These are phyloP conservation scores for Parnassius mnemosyne DNA, from an alignment of 2,888 invertebrate genomes.

Conservation along the genomic window DNA sequence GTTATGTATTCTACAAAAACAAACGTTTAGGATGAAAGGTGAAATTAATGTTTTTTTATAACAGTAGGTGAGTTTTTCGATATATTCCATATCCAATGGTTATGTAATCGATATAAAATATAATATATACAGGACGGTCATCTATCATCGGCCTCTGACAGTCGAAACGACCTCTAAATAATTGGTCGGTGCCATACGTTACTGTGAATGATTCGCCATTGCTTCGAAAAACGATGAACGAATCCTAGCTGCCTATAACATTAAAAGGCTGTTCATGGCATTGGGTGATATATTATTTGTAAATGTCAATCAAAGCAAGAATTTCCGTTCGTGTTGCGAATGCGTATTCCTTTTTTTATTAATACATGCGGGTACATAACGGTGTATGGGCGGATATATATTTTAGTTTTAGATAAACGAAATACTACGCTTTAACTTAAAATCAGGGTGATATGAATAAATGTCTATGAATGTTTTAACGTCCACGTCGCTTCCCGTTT, in stretches of 20 bases:
- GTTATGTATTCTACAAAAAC: too few relatives aligned
- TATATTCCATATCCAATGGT: too few relatives aligned
- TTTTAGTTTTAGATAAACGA: background rate
- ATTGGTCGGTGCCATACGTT: slow-evolving; percentile 46
- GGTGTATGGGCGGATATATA: too few relatives aligned
- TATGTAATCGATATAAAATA: slow-evolving; percentile 39
- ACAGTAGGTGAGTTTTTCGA: too few relatives aligned
- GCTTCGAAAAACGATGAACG: slow-evolving; percentile 34
- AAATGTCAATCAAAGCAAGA: too few relatives aligned
- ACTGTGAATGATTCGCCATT: slow-evolving; percentile 40
- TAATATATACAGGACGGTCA: slow-evolving; percentile 52
- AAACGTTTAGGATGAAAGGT: too few relatives aligned
- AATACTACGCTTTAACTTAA: slow-evolving; percentile 22
- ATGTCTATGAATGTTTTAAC: slow-evolving; percentile 39
- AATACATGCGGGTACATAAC: too few relatives aligned
- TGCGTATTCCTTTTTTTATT: too few relatives aligned
- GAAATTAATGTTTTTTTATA: too few relatives aligned
- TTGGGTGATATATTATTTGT: too few relatives aligned
- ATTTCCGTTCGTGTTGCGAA: too few relatives aligned
- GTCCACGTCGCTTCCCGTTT: slow-evolving; percentile 37
- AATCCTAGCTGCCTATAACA: slow-evolving; percentile 15
- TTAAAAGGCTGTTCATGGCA: background rate
- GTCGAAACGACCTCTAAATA: slow-evolving; percentile 47
- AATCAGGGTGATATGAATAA: slow-evolving; percentile 39
- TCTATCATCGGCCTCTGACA: slow-evolving; percentile 53